Evolutionary conservation across 2,888 invertebrate genomes (phyloP).

Genomic region (Smittia aterrima): DNA sequence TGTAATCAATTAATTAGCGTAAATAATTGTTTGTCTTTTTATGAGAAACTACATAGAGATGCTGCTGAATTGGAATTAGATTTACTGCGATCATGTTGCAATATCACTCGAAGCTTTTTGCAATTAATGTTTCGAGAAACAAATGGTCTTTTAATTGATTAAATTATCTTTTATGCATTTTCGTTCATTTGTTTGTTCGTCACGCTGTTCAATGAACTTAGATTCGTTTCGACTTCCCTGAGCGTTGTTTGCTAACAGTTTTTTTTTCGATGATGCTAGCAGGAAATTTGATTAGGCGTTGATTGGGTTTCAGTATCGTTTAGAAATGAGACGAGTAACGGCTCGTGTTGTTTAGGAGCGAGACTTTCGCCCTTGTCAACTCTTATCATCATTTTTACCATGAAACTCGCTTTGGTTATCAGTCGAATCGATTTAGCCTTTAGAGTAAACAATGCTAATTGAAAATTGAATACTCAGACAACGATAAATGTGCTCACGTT

Average conservation of each 20-base stretch:
- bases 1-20: constrained; percentile 18
- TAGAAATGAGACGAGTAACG: too few relatives aligned
- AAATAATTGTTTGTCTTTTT: constrained; percentile 4
- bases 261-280: constrained; percentile 1
- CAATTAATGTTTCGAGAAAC: background rate
- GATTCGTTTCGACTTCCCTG: background rate
- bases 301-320: background rate
- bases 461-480: background rate
- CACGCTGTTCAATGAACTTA: constrained; percentile 3
- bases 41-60: background rate
- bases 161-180: constrained; percentile 11
- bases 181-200: background rate
- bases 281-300: background rate
- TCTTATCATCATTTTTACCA: background rate
- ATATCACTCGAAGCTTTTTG: background rate
- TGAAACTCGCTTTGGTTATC: background rate
- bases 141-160: constrained; percentile 8
- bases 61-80: background rate
- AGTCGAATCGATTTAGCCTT: background rate
- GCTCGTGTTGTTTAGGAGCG: background rate
- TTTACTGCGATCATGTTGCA: background rate
- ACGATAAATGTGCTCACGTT: background rate
- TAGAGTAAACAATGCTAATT: background rate
- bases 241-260: background rate
- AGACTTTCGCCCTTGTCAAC: background rate